phyloP scores from a whole-genome alignment of 2,113 vertebrate species.

The Gymnobelideus leadbeateri region DNA sequence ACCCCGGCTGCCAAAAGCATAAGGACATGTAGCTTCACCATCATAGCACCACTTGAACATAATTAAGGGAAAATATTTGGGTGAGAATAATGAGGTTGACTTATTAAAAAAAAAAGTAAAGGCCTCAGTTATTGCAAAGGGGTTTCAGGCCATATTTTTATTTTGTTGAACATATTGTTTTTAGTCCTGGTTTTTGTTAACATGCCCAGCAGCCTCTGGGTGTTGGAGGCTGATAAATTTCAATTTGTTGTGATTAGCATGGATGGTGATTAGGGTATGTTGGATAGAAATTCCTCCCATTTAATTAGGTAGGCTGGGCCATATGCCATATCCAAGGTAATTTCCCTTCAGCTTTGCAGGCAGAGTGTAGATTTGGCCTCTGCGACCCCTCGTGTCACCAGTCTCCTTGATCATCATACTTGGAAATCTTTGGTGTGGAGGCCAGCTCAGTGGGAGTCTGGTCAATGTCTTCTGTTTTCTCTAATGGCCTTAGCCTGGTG shows the following conservation, averaged over 20 bases:
- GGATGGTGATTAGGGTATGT: neutral
- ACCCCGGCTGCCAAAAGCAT: slow-evolving; percentile 79
- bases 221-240: neutral
- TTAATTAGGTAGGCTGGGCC: neutral
- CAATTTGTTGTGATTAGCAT: slow-evolving; percentile 32
- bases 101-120: neutral
- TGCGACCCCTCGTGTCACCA: neutral
- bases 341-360: neutral
- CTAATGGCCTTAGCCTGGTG: neutral
- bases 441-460: too few relatives aligned
- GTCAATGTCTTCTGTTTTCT: neutral
- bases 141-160: neutral
- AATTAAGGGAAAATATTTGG: slow-evolving; percentile 59
- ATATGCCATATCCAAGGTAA: neutral
- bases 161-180: neutral
- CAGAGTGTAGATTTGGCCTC: neutral
- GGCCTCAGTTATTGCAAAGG: neutral
- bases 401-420: neutral
- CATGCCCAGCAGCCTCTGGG: neutral
- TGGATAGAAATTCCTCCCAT: slow-evolving; percentile 13
- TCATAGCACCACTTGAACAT: slow-evolving; percentile 20
- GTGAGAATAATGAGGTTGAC: slow-evolving; percentile 67
- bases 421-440: accelerated
- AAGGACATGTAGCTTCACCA: slow-evolving; percentile 37
- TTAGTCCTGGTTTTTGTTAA: neutral